phyloP scores from a whole-genome alignment of 2,797 vertebrate species.

The Tapera naevia region DNA sequence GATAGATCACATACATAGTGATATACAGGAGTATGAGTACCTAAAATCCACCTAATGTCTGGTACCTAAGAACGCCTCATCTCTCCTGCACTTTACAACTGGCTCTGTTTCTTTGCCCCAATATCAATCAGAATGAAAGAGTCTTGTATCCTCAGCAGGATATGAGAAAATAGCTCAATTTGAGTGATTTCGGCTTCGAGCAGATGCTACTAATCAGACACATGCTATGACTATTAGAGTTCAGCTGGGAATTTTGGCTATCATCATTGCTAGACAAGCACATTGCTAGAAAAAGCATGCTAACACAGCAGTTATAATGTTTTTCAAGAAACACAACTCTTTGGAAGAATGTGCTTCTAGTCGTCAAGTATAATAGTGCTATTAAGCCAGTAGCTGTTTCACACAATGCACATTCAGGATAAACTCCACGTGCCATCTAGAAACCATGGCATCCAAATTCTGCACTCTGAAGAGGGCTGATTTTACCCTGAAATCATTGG shows the following conservation, averaged over 20 bases:
- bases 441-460: background rate
- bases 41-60: background rate
- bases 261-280: background rate
- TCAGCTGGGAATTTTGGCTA: background rate
- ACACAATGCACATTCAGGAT: background rate
- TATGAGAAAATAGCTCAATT: rapidly evolving
- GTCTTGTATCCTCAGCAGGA: background rate
- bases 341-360: background rate
- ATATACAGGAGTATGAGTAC: too few relatives aligned
- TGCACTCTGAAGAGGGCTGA: rapidly evolving
- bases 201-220: background rate
- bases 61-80: background rate
- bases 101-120: background rate
- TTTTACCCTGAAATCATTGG: rapidly evolving
- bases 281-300: background rate
- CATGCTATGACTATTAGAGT: background rate
- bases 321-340: background rate
- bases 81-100: background rate
- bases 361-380: background rate
- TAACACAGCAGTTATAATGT: background rate
- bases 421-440: background rate
- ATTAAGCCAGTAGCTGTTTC: background rate
- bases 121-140: background rate
- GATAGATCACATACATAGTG: background rate
- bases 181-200: background rate